Evolutionary conservation across 2,113 vertebrate genomes (phyloP).

Genomic region (Tragulus kanchil): DNA sequence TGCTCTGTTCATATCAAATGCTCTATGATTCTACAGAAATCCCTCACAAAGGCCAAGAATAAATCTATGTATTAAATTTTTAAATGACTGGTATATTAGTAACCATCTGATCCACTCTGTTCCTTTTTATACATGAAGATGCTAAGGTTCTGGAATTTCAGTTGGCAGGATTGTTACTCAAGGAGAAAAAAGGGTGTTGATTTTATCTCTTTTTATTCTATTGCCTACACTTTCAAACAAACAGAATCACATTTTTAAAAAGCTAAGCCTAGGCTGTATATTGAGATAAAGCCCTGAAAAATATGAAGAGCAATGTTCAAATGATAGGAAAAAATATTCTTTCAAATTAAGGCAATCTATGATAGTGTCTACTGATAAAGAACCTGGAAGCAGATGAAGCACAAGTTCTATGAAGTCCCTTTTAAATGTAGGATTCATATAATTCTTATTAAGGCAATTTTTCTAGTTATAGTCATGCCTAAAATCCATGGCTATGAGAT

Average conservation of each 20-base stretch:
- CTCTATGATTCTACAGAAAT: background rate
- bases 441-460: constrained; percentile 40
- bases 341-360: background rate
- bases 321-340: background rate
- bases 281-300: background rate
- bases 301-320: background rate
- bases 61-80: background rate
- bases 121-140: background rate
- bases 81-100: background rate
- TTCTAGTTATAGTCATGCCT: background rate
- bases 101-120: background rate
- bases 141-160: background rate
- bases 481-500: background rate
- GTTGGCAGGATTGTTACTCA: background rate
- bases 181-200: background rate
- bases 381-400: background rate
- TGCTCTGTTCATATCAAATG: background rate
- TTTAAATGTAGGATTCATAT: background rate
- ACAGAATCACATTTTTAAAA: constrained; percentile 29
- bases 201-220: background rate
- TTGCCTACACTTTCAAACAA: background rate
- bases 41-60: background rate
- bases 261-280: background rate
- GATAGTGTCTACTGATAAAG: background rate
- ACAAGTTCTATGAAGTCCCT: background rate